Percentiles rank a stretch among this genome's conserved stretches.
These are phyloP conservation scores for Ptychadena robeensis DNA, from an alignment of 2,797 vertebrate genomes.

Conservation along the genomic window DNA sequence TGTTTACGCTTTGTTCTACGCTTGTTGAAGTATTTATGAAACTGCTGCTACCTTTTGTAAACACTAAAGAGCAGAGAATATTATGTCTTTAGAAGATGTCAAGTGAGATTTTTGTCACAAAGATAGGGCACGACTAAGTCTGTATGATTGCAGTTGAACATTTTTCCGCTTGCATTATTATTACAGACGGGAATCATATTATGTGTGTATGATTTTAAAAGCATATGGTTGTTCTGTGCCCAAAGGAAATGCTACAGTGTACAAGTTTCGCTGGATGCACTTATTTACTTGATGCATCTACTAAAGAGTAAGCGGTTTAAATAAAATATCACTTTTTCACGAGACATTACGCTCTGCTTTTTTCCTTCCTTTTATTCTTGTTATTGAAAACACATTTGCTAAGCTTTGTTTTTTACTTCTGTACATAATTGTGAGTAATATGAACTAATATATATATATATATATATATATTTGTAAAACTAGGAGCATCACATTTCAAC, in stretches of 20 bases:
- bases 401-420: not conserved
- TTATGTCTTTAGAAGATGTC: not conserved
- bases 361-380: not conserved
- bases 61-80: not conserved
- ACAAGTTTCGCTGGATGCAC: not conserved
- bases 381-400: not conserved
- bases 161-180: constrained; percentile 7
- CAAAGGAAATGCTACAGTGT: constrained; percentile 10
- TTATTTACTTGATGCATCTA: not conserved
- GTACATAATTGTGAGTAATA: not conserved
- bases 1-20: not conserved
- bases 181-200: constrained; percentile 5
- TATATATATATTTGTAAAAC: not conserved
- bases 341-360: not conserved
- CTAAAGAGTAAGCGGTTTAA: not conserved
- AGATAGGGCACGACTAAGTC: not conserved
- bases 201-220: constrained; percentile 12
- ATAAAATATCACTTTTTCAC: not conserved
- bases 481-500: not conserved
- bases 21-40: not conserved
- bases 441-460: not conserved
- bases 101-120: constrained; percentile 6
- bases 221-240: constrained; percentile 9
- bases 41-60: not conserved
- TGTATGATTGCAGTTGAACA: not conserved